These are phyloP conservation scores for Crocidura indochinensis DNA, from an alignment of 2,797 vertebrate species.

Conservation along the genomic window DNA sequence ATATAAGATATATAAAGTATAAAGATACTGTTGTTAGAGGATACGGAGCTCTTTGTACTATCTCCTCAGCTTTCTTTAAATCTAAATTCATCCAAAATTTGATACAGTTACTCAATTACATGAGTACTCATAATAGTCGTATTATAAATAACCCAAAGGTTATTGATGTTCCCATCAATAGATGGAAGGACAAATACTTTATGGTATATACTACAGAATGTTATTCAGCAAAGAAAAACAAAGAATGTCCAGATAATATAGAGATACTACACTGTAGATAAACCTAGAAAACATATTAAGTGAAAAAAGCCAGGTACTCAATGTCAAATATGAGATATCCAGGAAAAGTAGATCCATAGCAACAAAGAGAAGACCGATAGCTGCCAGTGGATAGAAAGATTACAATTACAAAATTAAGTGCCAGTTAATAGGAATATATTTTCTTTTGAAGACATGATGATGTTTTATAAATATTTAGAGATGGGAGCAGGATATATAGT, in stretches of 20 bases:
- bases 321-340: background rate
- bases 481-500: background rate
- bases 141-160: background rate
- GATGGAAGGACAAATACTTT: background rate
- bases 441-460: background rate
- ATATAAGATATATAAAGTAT: background rate
- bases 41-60: background rate
- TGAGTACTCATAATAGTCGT: background rate
- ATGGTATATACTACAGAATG: background rate
- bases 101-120: background rate
- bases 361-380: background rate
- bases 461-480: conserved; percentile 13
- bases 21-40: background rate
- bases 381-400: background rate
- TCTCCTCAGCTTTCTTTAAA: background rate
- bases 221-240: background rate
- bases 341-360: background rate
- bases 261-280: background rate
- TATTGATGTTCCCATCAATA: background rate
- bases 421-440: background rate
- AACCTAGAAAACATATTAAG: conserved; percentile 7
- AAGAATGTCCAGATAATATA: background rate
- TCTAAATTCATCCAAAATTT: background rate
- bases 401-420: background rate
- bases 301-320: background rate